phyloP scores from a whole-genome alignment of 2,888 invertebrate species.

The Aphidius colemani region DNA sequence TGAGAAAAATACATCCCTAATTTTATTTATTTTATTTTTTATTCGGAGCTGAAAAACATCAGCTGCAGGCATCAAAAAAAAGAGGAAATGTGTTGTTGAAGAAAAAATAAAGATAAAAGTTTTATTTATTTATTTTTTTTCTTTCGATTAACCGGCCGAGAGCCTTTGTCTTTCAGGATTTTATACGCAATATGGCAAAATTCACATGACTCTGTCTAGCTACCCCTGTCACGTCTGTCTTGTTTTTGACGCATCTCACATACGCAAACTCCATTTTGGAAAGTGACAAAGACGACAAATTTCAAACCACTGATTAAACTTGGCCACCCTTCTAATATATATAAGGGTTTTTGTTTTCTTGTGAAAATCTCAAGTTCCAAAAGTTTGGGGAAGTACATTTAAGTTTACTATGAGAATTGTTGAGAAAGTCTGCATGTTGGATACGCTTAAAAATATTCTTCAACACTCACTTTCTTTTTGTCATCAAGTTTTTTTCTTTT shows the following conservation, averaged over 20 bases:
- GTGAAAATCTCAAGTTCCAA: not conserved
- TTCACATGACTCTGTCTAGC: not conserved
- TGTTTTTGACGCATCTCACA: not conserved
- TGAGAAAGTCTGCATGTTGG: too few relatives aligned
- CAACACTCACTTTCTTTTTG: not conserved
- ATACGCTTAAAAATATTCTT: too few relatives aligned
- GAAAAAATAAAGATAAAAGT: too few relatives aligned
- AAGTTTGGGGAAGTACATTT: too few relatives aligned
- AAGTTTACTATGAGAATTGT: too few relatives aligned
- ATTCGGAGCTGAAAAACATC: too few relatives aligned
- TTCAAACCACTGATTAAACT: slow-evolving; percentile 27
- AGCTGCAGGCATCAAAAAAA: too few relatives aligned
- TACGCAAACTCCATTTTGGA: not conserved
- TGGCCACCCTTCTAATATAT: slow-evolving; percentile 1
- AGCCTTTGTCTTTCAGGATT: not conserved
- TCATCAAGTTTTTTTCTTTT: not conserved
- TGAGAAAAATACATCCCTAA: not conserved
- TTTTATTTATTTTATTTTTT: too few relatives aligned
- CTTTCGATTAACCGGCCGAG: too few relatives aligned
- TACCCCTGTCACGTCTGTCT: not conserved
- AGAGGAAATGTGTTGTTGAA: too few relatives aligned
- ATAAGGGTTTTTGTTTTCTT: not conserved
- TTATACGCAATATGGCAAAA: not conserved
- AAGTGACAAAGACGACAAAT: slow-evolving; percentile 8
- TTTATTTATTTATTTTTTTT: not conserved